Base-by-base conservation (phyloP, 1,140 invertebrate genomes). In the Cotesia glomerata region DNA sequence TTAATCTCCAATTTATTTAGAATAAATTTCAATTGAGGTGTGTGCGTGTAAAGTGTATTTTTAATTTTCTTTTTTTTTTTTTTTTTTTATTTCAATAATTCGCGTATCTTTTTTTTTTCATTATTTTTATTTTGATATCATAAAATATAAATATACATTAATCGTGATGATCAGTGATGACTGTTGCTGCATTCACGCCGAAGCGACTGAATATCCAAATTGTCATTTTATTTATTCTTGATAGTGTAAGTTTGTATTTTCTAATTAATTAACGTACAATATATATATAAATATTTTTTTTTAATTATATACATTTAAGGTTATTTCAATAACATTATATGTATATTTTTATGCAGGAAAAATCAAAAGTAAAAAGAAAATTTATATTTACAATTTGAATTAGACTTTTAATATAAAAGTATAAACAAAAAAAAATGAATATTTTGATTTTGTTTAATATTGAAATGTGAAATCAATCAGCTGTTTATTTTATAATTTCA, bases 161-260 rank as follows among this genome's bases (percentile, higher is more conserved):
- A 14, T 54, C 52, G 52, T 54, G 52, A 54, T 54, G 16, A 54
- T 54, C 8, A 54, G 13, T 65, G 36, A 35, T 51, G 39, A 51
- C 45, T 36, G 45, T 49, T 39, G 63, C 63, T 65, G 39, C 63
- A 36, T 65, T 65, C 63, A 65, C 36, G 45, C 63, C 63, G 63
- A 7, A 65, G 26, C 45, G 35, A 34, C 36, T 9, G 34, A 63
- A 63, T n/a, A 65, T 65, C 18, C 4, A 16, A 65, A 65, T 36
- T 51, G 63, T 65, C 63, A 65, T 65, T 26, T 54, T 9, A 54
- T 45, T 45, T 45, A 45, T n/a, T 49, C 45, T 9, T 49, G 13
- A 49, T 49, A 8, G 8, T 65, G 63, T 65, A 65, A 52, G 63
- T 65, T 16, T n/a, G 5, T 14, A 13, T 7, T 34, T 59, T 59